These are phyloP conservation scores for Cuniculus paca DNA, from an alignment of 2,797 vertebrate genomes.

Conservation along the genomic window DNA sequence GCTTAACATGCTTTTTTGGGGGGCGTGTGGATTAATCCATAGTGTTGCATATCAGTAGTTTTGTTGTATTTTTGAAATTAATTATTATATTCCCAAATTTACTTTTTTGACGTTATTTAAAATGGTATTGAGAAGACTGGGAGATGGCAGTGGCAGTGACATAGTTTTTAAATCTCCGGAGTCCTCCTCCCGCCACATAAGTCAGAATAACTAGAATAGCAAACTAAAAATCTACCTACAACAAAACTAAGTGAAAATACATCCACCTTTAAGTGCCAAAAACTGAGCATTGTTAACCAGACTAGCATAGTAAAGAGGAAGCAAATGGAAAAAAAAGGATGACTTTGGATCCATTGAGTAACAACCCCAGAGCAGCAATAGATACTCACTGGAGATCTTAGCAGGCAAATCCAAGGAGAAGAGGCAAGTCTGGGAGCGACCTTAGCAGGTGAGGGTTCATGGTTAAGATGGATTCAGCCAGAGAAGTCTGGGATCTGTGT, in stretches of 20 bases:
- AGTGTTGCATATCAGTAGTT: neutral
- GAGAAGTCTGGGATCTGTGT: neutral
- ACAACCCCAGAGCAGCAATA: neutral
- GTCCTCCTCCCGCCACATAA: neutral
- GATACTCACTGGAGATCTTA: neutral
- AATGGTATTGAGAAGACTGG: neutral
- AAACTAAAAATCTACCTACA: neutral
- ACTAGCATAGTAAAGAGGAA: neutral
- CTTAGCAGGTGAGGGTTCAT: neutral
- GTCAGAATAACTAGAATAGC: neutral
- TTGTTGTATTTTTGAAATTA: conserved; percentile 6
- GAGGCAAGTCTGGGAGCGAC: neutral
- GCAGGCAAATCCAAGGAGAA: neutral
- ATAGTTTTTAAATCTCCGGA: conserved; percentile 17
- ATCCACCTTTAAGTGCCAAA: neutral
- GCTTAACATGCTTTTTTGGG: neutral
- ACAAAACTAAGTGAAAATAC: neutral
- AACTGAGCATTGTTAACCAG: neutral
- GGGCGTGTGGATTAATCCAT: neutral
- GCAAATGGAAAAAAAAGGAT: neutral
- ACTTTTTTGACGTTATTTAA: conserved; percentile 32
- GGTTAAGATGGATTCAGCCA: neutral
- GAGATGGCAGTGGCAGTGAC: neutral
- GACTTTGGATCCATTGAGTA: neutral
- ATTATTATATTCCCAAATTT: conserved; percentile 45